A percentile compares a stretch with the other conserved stretches of the same genome.
Evolutionary conservation across 2,888 invertebrate species (phyloP).

Genomic region (Scaptomyza tumidula): DNA sequence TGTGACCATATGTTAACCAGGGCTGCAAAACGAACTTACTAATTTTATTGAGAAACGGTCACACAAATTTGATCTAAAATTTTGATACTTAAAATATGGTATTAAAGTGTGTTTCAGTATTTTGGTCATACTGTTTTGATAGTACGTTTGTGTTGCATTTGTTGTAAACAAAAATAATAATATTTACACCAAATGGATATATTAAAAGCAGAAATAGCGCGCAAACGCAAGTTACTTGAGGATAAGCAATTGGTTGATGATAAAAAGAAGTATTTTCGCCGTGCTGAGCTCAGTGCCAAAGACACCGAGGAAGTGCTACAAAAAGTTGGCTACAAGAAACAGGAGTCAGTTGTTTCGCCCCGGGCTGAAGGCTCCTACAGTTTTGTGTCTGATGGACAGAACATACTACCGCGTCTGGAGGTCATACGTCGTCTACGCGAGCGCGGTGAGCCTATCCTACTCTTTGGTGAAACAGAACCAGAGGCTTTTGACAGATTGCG

Average conservation of each 20-base stretch:
- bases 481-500: conserved; percentile 95
- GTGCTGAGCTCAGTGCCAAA: conserved; percentile 93
- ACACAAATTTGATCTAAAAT: not conserved
- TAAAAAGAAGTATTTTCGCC: conserved; percentile 94
- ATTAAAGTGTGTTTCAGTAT: not conserved
- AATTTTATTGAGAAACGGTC: conserved; percentile 2
- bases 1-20: conserved; percentile 39
- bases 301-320: conserved; percentile 92
- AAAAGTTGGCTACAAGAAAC: conserved; percentile 85
- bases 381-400: conserved; percentile 84
- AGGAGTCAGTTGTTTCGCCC: conserved; percentile 68
- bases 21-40: conserved; percentile 2
- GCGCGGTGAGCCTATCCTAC: conserved; percentile 93
- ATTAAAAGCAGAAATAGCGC: conserved; percentile 95
- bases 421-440: conserved; percentile 95
- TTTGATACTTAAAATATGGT: not conserved
- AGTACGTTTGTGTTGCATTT: not conserved
- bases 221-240: conserved; percentile 93
- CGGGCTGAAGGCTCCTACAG: conserved; percentile 75
- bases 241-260: conserved; percentile 91
- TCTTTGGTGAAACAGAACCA: conserved; percentile 95
- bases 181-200: conserved; percentile 90
- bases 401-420: conserved; percentile 89
- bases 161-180: conserved; percentile 13
- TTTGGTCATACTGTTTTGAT: conserved; percentile 19